These are phyloP conservation scores for Holacanthella duospinosa DNA, from an alignment of 2,888 invertebrate genomes.

Conservation along the genomic window DNA sequence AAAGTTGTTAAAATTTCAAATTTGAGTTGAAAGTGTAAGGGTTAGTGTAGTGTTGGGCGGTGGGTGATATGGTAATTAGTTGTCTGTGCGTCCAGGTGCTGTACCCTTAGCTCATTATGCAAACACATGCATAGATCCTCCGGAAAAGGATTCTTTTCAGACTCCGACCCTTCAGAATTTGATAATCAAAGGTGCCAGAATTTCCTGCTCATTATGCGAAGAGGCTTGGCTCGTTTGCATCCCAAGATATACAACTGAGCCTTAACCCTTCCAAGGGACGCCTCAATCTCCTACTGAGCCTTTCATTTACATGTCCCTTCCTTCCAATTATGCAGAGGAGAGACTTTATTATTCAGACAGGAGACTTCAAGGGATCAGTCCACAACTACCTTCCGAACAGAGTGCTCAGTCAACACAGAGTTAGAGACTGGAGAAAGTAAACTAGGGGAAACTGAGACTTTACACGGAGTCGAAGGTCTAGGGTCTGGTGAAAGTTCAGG, in stretches of 20 bases:
- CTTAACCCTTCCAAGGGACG: neutral
- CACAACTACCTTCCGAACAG: neutral
- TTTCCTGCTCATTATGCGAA: neutral
- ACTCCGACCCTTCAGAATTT: neutral
- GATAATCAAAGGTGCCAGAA: slow-evolving; percentile 1
- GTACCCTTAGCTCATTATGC: neutral
- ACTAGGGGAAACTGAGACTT: too few species aligned
- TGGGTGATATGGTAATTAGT: neutral
- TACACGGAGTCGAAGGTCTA: too few species aligned
- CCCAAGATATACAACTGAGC: neutral
- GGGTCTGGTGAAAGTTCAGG: too few species aligned
- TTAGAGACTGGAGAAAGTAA: too few species aligned
- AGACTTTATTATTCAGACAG: neutral
- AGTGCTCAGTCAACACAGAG: too few species aligned
- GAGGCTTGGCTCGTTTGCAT: slow-evolving; percentile 2
- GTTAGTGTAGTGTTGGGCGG: neutral
- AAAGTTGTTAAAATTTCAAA: too few species aligned
- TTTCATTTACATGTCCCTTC: neutral
- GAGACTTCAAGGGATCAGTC: neutral
- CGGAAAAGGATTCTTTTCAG: neutral
- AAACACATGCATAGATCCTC: slow-evolving; percentile 5
- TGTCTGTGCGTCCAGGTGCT: neutral
- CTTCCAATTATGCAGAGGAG: too few species aligned
- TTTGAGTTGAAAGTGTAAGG: too few species aligned
- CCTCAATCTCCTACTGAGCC: neutral